Evolutionary conservation across 2,797 vertebrate genomes (phyloP), one percentile per base, ranked within the genome.

Genomic region (Amazona ochrocephala): DNA sequence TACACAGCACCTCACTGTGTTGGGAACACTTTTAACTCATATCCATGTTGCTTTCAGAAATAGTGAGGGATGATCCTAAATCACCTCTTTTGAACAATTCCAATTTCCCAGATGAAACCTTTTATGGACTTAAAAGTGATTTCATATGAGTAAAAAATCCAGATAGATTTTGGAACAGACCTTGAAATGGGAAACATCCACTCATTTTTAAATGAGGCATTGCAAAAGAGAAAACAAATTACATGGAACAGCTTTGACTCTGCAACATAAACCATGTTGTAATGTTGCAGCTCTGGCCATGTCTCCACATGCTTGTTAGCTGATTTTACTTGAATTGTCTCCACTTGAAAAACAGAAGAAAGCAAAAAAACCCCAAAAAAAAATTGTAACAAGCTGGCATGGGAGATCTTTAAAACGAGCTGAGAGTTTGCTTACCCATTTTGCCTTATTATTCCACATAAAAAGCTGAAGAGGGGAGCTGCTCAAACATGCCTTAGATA

Each of bases 221-320:
- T 83, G 56, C n/a, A 89, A 71, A 89, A 80, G 32, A 87, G 41
- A 62, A 75, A 81, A 76, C 5, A 62, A 76, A 47, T 51, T n/a
- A 50, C 73, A 90, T 26, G 5, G 77, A 95, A 80, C 17, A 72
- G n/a, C 51, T 88, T 32, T 65, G 70, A 56, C 41, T 73, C 68
- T 89, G 75, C 53, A 80, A 71, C 39, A 61, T 30, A 56, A 85
- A 80, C 34, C 15, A 29, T 4, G 8, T 41, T 65, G 7, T 61
- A 61, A 68, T 26, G 11, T 65, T 75, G 64, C 19, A 70, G 19
- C 14, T 42, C 32, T 60, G 32, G 39, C 54, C 23, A 13, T 9
- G 47, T 30, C 34, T 87, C 82, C 42, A 71, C 82, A 89, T 6
- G 30, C 42, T 67, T 45, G n/a, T 58, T 66, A 66, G 48, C 26